Conservation (phyloP, 2,113 vertebrate species). For the Antigone vipio region DNA sequence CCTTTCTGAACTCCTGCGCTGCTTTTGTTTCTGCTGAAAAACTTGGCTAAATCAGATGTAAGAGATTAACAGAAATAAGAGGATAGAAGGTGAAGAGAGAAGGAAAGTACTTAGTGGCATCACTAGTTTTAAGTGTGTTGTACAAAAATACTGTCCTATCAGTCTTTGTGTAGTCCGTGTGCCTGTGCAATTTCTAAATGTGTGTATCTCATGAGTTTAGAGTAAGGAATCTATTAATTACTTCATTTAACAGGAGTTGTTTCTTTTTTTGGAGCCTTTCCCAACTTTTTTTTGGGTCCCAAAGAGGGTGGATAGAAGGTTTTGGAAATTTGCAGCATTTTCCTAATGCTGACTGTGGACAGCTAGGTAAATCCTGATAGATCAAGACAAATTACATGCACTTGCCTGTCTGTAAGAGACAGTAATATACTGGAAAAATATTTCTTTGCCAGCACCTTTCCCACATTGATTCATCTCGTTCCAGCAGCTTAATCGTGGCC, state of each 20-base stretch:
- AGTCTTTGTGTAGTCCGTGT: not conserved
- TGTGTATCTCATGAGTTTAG: not conserved
- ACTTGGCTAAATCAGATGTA: not conserved
- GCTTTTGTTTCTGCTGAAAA: not conserved
- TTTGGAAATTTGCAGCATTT: not conserved
- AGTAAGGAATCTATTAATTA: not conserved
- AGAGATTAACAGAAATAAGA: not conserved
- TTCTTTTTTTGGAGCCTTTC: not conserved
- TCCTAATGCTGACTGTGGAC: not conserved
- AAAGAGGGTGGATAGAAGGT: not conserved
- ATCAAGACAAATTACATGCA: conserved; percentile 27
- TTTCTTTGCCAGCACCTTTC: conserved; percentile 58
- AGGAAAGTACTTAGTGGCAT: not conserved
- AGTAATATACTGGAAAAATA: conserved; percentile 43
- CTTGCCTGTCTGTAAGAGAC: conserved; percentile 44
- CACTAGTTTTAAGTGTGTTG: not conserved
- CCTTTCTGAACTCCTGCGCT: not conserved
- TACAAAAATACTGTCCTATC: not conserved
- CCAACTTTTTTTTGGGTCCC: not conserved
- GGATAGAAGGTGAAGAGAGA: not conserved
- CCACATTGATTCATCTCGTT: conserved; percentile 39
- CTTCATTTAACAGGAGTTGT: not conserved
- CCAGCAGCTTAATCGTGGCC: conserved; percentile 58
- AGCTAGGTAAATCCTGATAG: conserved; percentile 43
- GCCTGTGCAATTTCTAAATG: not conserved